Base-by-base conservation (phyloP, 2,113 vertebrate genomes). In the Opisthocomus hoazin region DNA sequence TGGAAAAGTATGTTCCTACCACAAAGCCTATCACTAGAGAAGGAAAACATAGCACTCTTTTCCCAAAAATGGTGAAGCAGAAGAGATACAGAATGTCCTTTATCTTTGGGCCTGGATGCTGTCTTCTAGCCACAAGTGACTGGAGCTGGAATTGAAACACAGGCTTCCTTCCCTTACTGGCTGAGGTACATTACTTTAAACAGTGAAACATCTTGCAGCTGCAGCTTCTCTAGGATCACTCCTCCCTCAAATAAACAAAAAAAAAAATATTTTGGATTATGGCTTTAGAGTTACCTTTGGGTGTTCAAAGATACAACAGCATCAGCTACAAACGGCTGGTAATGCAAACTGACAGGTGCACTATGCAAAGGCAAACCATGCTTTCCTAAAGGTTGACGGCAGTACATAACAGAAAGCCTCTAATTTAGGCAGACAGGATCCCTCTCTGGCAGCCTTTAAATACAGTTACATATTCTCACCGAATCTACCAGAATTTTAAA, bases 11-110 rank as follows among this genome's bases (percentile, higher is more conserved):
- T 15, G 34, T 43, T 84, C 86, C 39, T 88, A 78, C 79, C 78
- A 90, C 46, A 86, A 96, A 94, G 63, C 27, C 3, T 22, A n/a
- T 21, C 56, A 89, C 68, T 75, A 69, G 34, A 86, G 76, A 85
- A 94, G 50, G 36, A 93, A 96, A 97, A 95, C 73, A 87, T 0
- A 56, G 60, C 5, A 19, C 61, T 69, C 41, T 74, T 89, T 90
- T 87, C 60, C 91, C 89, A 93, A 89, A 94, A 95, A 92, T 70
- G 86, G 92, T 76, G 90, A 92, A 71, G 54, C 29, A 84, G 32
- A 64, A 92, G 69, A n/a, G 46, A 94, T 69, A 85, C 73, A 89
- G 12, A 71, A 95, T 11, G 70, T 91, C 69, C 80, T 87, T 94
- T 94, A 91, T 94, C 96, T 87, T 36, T 1, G 66, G 76, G 39